Evolutionary conservation across 37 sponge, comb jelly and placozoan genomes (phyloP).

Genomic region (Ephydatia muelleri): DNA sequence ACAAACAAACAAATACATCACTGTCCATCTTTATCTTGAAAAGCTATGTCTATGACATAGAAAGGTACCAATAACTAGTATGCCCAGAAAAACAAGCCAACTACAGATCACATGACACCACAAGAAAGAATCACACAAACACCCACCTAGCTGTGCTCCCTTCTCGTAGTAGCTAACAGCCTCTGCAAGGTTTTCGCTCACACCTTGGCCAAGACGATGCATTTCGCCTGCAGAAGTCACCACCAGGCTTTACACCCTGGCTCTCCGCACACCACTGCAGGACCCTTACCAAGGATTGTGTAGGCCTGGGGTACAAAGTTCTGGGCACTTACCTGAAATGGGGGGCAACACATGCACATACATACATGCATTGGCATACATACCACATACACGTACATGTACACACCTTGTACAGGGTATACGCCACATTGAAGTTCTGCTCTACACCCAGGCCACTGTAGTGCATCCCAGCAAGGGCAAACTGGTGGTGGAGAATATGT

Average conservation of each 20-base stretch:
- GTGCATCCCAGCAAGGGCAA: slow-evolving; percentile 80
- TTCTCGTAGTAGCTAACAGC: slow-evolving; percentile 61
- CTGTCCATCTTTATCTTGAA: too few relatives aligned
- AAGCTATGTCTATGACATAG: too few relatives aligned
- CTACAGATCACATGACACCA: too few relatives aligned
- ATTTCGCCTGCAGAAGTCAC: slow-evolving; percentile 48
- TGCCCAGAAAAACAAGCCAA: not conserved
- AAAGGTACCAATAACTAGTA: too few relatives aligned
- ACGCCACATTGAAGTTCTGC: slow-evolving; percentile 63
- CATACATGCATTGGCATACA: not conserved
- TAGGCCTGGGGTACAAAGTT: slow-evolving; percentile 76
- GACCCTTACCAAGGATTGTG: slow-evolving; percentile 56
- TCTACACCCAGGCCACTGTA: slow-evolving; percentile 76
- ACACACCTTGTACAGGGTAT: slow-evolving; percentile 71
- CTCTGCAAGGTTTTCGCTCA: slow-evolving; percentile 45
- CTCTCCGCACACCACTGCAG: not conserved
- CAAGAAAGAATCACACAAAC: too few relatives aligned
- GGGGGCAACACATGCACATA: not conserved
- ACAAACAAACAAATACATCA: too few relatives aligned
- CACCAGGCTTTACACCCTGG: not conserved
- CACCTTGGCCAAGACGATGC: slow-evolving; percentile 71
- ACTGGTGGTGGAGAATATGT: slow-evolving; percentile 30
- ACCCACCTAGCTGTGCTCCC: slow-evolving; percentile 62
- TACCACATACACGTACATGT: not conserved
- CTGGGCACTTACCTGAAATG: slow-evolving; percentile 67